Conservation (phyloP, 2,113 vertebrate species). For the Toxotes jaculatrix region DNA sequence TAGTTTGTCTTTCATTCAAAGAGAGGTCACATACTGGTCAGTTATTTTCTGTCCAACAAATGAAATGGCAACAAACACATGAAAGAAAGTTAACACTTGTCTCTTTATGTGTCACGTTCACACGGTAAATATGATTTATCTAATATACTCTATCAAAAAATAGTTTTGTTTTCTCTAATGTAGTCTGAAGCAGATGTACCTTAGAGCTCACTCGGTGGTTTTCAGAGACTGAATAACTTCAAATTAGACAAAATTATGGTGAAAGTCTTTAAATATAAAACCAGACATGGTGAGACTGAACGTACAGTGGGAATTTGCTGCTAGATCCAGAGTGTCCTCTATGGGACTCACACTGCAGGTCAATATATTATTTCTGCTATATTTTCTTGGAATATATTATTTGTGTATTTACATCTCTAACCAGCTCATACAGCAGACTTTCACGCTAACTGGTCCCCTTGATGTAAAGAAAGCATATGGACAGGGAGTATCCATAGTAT, state of each 20-base stretch:
- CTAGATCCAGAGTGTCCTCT: conserved; percentile 12
- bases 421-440: conserved; percentile 37
- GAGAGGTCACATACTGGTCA: not conserved
- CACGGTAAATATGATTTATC: conserved; percentile 19
- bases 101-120: not conserved
- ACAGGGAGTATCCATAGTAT: not conserved
- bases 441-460: conserved; percentile 16
- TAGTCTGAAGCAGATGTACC: not conserved
- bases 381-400: conserved; percentile 64
- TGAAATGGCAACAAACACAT: conserved; percentile 9
- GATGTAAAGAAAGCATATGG: conserved; percentile 1
- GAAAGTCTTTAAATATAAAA: conserved; percentile 8
- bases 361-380: conserved; percentile 60
- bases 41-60: conserved; percentile 46
- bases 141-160: conserved; percentile 50
- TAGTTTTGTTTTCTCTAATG: conserved; percentile 6
- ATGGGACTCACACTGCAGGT: conserved; percentile 18
- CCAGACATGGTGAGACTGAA: not conserved
- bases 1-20: not conserved
- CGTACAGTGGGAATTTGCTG: not conserved
- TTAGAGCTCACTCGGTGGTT: not conserved
- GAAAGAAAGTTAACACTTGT: conserved; percentile 6
- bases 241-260: conserved; percentile 13
- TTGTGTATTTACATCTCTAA: conserved; percentile 65
- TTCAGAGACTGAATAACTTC: not conserved